Conservation (phyloP, 2,113 vertebrate genomes). For the Origma solitaria region DNA sequence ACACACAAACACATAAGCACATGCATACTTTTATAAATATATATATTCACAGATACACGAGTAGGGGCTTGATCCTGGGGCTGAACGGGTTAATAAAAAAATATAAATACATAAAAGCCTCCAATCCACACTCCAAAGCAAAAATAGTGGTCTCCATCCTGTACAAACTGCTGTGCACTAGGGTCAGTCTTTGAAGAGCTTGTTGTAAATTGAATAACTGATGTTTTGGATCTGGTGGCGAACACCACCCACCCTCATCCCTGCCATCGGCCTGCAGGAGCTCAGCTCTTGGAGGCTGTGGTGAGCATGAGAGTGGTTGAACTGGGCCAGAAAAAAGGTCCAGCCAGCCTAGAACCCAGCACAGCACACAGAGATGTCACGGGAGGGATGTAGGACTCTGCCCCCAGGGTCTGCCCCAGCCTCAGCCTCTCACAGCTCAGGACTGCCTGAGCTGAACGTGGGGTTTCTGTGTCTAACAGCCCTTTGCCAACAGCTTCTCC, state of each 20-base stretch:
- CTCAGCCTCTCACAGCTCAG: background rate
- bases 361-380: background rate
- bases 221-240: fast-evolving
- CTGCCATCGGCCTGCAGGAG: background rate
- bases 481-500: background rate
- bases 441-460: background rate
- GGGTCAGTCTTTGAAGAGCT: background rate
- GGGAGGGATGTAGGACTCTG: background rate
- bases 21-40: background rate
- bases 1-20: background rate
- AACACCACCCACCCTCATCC: background rate
- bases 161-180: background rate
- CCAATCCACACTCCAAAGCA: background rate
- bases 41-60: background rate
- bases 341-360: background rate
- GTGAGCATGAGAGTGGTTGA: background rate
- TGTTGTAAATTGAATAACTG: background rate
- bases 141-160: background rate
- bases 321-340: background rate
- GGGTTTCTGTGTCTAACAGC: background rate
- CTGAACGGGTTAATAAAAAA: background rate
- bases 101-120: background rate
- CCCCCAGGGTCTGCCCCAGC: background rate
- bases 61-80: background rate
- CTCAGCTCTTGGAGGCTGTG: background rate